These are phyloP conservation scores for Gymnocypris eckloni DNA, from an alignment of 2,797 vertebrate genomes.

Conservation along the genomic window DNA sequence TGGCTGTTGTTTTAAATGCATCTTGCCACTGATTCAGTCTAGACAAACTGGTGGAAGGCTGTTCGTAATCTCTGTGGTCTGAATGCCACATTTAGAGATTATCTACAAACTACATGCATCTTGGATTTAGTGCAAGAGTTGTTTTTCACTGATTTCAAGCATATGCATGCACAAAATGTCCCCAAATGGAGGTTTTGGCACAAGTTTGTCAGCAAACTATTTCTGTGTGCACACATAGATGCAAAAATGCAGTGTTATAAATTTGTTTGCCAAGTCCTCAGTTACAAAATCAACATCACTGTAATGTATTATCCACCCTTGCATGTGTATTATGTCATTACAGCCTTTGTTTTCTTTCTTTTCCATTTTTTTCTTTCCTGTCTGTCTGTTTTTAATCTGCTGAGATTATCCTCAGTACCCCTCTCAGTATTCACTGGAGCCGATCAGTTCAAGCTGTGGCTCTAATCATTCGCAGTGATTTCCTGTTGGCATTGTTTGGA, in stretches of 20 bases:
- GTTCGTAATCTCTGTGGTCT: constrained; percentile 12
- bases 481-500: constrained; percentile 24
- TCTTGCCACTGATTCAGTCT: background rate
- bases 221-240: background rate
- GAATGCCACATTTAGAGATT: constrained; percentile 14
- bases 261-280: background rate
- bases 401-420: constrained; percentile 34
- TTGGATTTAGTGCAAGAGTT: constrained; percentile 15
- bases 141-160: constrained; percentile 23
- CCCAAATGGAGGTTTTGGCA: constrained; percentile 10
- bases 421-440: constrained; percentile 27
- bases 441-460: constrained; percentile 39
- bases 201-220: background rate
- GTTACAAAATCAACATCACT: background rate
- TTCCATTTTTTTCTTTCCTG: constrained; percentile 3
- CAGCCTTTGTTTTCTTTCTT: constrained; percentile 21
- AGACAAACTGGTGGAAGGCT: background rate
- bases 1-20: background rate
- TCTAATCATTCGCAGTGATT: constrained; percentile 44
- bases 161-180: constrained; percentile 10
- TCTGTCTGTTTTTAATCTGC: constrained; percentile 45
- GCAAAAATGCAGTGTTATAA: background rate
- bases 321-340: constrained; percentile 22
- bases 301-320: background rate
- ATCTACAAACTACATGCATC: background rate